phyloP scores from a whole-genome alignment of 2,113 vertebrate genomes.

The Conger conger region DNA sequence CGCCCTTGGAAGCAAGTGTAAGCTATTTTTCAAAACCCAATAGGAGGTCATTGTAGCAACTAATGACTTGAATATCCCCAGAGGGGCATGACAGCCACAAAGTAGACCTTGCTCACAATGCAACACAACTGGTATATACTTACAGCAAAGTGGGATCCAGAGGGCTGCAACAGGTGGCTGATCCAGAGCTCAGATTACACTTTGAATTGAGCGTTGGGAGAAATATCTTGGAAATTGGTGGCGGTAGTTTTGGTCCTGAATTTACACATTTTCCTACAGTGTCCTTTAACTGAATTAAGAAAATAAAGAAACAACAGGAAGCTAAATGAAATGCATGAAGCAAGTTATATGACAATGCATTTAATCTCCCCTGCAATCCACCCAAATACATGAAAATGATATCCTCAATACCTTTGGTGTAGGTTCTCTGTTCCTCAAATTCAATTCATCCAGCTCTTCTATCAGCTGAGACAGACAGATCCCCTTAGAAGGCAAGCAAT shows the following conservation, averaged over 20 bases:
- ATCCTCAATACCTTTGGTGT: conserved; percentile 16
- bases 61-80: conserved; percentile 23
- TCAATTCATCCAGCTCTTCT: conserved; percentile 36
- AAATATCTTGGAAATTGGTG: conserved; percentile 23
- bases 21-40: conserved; percentile 5
- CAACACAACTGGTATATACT: conserved; percentile 33
- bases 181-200: background rate
- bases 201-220: conserved; percentile 21
- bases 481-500: conserved; percentile 28
- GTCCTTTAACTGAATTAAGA: background rate
- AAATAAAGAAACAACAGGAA: background rate
- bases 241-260: background rate
- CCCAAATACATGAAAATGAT: background rate
- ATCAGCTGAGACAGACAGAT: conserved; percentile 36
- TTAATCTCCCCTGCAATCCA: background rate
- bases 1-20: background rate
- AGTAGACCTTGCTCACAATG: conserved; percentile 22
- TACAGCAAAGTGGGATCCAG: conserved; percentile 34
- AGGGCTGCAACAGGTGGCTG: conserved; percentile 29
- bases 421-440: conserved; percentile 16
- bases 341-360: background rate
- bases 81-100: conserved; percentile 16
- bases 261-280: background rate
- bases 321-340: too few relatives aligned
- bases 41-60: background rate